Percentiles rank a stretch among this genome's conserved stretches.
These are phyloP conservation scores for Polydrusus pterygomalis DNA, from an alignment of 2,888 invertebrate genomes.

Conservation along the genomic window DNA sequence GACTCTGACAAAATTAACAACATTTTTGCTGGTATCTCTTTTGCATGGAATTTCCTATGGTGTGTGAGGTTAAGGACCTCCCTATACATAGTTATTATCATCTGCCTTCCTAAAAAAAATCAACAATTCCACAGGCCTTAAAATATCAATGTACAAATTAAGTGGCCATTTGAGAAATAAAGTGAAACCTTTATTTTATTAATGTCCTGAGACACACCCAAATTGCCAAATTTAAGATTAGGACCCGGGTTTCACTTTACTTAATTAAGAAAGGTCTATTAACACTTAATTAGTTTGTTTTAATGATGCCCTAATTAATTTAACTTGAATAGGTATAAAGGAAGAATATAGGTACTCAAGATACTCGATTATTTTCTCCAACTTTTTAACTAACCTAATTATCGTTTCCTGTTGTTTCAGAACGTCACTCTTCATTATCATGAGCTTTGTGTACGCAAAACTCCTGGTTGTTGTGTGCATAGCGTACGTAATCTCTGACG, in stretches of 20 bases:
- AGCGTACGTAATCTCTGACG: constrained; percentile 95
- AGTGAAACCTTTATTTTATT: constrained; percentile 2
- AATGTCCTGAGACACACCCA: neutral
- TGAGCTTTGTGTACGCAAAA: constrained; percentile 97
- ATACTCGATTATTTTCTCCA: too few relatives aligned
- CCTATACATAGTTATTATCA: too few relatives aligned
- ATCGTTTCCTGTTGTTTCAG: constrained; percentile 74
- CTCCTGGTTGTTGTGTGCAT: constrained; percentile 94
- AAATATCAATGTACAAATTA: neutral
- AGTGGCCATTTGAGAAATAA: constrained; percentile 2
- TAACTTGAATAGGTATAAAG: neutral
- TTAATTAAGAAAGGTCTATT: neutral
- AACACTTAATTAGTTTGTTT: neutral
- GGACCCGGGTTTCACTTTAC: neutral
- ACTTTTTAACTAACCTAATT: neutral
- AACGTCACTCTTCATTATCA: constrained; percentile 95
- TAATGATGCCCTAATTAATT: neutral
- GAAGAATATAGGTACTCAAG: too few relatives aligned
- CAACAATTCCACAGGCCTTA: too few relatives aligned
- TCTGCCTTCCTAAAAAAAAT: too few relatives aligned
- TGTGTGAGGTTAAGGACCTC: too few relatives aligned
- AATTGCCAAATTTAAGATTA: neutral
- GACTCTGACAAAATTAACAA: too few relatives aligned
- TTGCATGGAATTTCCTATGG: too few relatives aligned
- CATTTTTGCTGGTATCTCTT: too few relatives aligned